These are phyloP conservation scores for Odontomachus brunneus DNA, from an alignment of 1,140 invertebrate genomes.

Conservation along the genomic window DNA sequence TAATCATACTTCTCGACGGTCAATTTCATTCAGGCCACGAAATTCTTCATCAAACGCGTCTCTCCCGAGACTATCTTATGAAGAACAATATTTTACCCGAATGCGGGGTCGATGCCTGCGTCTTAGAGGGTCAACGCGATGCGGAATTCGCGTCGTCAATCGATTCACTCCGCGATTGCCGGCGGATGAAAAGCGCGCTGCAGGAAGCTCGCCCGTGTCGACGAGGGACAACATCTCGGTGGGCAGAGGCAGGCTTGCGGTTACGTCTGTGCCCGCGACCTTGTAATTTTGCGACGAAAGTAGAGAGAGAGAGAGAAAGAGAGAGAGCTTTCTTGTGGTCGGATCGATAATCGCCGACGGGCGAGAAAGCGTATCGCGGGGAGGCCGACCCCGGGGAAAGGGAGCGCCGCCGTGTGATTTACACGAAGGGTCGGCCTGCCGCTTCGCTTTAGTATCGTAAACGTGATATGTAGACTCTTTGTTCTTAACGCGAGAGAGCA, in stretches of 20 bases:
- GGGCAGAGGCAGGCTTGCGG: neutral
- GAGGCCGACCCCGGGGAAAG: conserved; percentile 3
- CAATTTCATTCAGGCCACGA: too few relatives aligned
- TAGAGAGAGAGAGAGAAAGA: too few relatives aligned
- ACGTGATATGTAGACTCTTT: conserved; percentile 48
- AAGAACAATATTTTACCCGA: too few relatives aligned
- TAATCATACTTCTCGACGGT: too few relatives aligned
- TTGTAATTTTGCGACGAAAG: conserved; percentile 39
- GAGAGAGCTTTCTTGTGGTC: conserved; percentile 15
- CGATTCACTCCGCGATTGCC: neutral
- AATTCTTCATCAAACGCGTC: too few relatives aligned
- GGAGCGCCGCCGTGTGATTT: conserved; percentile 27
- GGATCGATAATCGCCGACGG: conserved; percentile 40
- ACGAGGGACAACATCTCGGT: neutral
- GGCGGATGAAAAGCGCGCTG: neutral
- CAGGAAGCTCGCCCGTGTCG: neutral
- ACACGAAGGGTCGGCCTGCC: neutral
- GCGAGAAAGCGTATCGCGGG: neutral
- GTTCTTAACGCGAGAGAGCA: conserved; percentile 32
- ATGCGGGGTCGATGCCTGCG: too few relatives aligned
- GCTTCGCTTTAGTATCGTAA: conserved; percentile 23
- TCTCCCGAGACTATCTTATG: too few relatives aligned
- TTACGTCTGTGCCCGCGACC: conserved; percentile 14
- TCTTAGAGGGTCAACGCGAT: too few relatives aligned
- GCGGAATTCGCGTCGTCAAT: neutral